Evolutionary conservation across 2,888 invertebrate species (phyloP), one percentile per base, ranked within the genome.

Genomic region (Dynastes maya): DNA sequence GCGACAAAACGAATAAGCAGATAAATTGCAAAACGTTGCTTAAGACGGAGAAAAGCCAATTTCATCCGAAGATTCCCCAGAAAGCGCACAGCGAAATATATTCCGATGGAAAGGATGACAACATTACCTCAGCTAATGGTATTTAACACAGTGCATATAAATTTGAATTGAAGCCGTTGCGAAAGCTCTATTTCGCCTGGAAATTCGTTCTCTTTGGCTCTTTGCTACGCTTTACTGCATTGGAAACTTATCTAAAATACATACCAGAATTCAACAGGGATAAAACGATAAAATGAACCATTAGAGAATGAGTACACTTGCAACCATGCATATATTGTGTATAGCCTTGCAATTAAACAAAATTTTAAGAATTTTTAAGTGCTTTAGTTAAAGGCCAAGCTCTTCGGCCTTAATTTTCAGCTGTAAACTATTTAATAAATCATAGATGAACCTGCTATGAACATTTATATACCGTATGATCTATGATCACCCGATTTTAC

Each of bases 121-220:
- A 80, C 79, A 80, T 82, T 81, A 81, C 81, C 80, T 82, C 82
- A 78, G 76, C 80, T 80, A 76, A 79, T 79, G 80, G 80, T 80
- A 82, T 82, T 82, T 82, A 82, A 79, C 80, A 81, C 78, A 80
- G 77, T 78, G 77, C 80, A 72, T 79, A 77, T 80, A 81, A 80
- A 80, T 68, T 68, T 68, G 45, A 68, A 68, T 45, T 68, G 13
- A 29, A 68, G 68, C 27, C 11, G 68, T 68, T 51, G 49, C 51
- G 51, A 51, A 53, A 68, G 27, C 68, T 68, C 67, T 9, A 22
- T 68, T 49, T 49, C 67, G 27, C 27, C 27, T 68, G 51, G 29
- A 68, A 67, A 49, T 68, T 51, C 27, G 29, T 27, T 27, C 29
- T 49, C 68, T 68, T 51, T 51, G 27, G 8, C 29, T 49, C 68